Evolutionary conservation across 2,113 vertebrate species (phyloP), one percentile per base, ranked within the genome.

Genomic region (Lucifuga dentata): DNA sequence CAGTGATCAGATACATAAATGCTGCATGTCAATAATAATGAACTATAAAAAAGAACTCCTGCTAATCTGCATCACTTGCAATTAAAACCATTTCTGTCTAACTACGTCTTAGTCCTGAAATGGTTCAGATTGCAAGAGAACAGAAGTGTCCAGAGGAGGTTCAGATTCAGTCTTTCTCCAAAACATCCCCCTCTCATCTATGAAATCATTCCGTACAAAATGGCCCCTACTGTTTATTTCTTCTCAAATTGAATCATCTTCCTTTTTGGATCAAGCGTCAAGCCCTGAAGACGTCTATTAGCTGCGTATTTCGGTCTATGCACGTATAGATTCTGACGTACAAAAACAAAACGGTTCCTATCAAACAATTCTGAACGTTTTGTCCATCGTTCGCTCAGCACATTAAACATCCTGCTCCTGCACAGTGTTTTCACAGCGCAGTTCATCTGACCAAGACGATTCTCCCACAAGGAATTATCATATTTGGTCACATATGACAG

Each of bases 1-100:
- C 78, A 74, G 71, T 66, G 72, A 69, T 84, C 77, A 74, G 68
- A 87, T 86, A 83, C 87, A 91, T 80, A 90, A 90, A 90, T 81
- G 81, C 73, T 86, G 83, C 76, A 84, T 52, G 46, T 86, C 73
- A 80, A 62, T 83, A 85, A 83, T 50, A 63, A 73, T 59, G 59
- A 68, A 68, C 58, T 80, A 33, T 65, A 82, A 76, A 77, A 56
- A 58, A 73, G 41, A 53, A 39, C 43, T 72, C 43, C 58, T 62
- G 76, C 68, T 76, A 48, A 51, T 60, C 73, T 64, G 62, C 46
- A 16, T 67, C 59, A 3, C 68, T 48, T 43, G 66, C 68, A 36
- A 68, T 74, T 57, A 15, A 57, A 76, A 62, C 73, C 67, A 40
- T 41, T 16, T 71, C 46, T 44, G 43, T 67, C 38, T 9, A 13